These are phyloP conservation scores for Eurypyga helias DNA, from an alignment of 2,113 vertebrate genomes.

Conservation along the genomic window DNA sequence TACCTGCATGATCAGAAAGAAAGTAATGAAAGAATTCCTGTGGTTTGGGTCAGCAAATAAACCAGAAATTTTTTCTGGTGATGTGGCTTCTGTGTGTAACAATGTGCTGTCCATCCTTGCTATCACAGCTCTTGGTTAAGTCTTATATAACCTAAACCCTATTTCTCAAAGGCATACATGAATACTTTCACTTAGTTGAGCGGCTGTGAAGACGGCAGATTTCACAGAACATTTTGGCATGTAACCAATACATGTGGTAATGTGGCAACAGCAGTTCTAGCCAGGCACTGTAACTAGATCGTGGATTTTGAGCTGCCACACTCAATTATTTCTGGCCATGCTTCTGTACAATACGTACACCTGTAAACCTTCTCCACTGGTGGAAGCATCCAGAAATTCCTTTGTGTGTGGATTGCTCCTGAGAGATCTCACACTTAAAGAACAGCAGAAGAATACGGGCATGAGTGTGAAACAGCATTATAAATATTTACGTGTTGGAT, in stretches of 20 bases:
- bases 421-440: not conserved
- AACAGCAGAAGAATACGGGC: not conserved
- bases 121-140: not conserved
- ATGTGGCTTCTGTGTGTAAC: not conserved
- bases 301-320: not conserved
- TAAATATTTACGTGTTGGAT: not conserved
- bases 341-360: not conserved
- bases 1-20: not conserved
- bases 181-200: not conserved
- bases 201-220: not conserved
- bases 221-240: not conserved
- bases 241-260: not conserved
- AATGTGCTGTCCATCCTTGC: not conserved
- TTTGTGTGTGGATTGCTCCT: not conserved
- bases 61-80: not conserved
- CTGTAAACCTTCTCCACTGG: not conserved
- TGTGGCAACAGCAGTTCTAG: not conserved
- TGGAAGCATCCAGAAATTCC: not conserved
- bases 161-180: not conserved
- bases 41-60: not conserved
- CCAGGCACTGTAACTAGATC: not conserved
- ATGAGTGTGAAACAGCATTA: not conserved
- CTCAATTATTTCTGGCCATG: not conserved
- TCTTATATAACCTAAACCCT: not conserved
- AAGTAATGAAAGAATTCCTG: slow-evolving; percentile 2